Evolutionary conservation across 2,113 vertebrate species (phyloP).

Genomic region (Pavo muticus): DNA sequence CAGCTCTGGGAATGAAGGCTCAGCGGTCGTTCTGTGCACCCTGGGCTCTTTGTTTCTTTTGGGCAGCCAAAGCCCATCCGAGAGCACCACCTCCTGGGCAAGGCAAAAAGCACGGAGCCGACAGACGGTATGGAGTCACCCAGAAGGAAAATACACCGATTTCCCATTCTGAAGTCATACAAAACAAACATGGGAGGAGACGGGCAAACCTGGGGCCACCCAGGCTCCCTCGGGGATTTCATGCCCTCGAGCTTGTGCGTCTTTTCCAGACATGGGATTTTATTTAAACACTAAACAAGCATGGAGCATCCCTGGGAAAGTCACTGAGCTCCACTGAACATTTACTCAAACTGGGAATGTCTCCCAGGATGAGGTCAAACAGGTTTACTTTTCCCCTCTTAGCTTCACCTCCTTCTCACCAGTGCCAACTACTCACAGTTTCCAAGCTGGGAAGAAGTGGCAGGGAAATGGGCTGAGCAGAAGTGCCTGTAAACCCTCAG

Average conservation of each 20-base stretch:
- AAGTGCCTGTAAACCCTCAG: neutral
- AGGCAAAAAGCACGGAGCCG: neutral
- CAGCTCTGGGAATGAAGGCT: neutral
- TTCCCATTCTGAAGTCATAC: neutral
- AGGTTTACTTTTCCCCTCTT: neutral
- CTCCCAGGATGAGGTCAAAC: neutral
- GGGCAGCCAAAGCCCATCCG: neutral
- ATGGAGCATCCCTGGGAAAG: neutral
- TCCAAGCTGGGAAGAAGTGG: neutral
- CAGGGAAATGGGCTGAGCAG: rapidly evolving
- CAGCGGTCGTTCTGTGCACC: rapidly evolving
- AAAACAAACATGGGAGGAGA: neutral
- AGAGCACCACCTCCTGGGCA: slow-evolving; percentile 64
- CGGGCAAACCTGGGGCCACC: rapidly evolving
- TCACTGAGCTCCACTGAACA: neutral
- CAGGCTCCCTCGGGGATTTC: neutral
- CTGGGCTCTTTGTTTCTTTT: rapidly evolving
- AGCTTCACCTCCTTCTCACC: neutral
- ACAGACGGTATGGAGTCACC: neutral
- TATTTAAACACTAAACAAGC: neutral
- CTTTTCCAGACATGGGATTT: neutral
- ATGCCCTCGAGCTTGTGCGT: neutral
- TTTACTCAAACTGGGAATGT: neutral
- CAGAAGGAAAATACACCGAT: neutral
- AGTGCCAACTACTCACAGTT: neutral